Base-by-base conservation (phyloP, 2,888 invertebrate genomes). In the Megastigmus dorsalis region DNA sequence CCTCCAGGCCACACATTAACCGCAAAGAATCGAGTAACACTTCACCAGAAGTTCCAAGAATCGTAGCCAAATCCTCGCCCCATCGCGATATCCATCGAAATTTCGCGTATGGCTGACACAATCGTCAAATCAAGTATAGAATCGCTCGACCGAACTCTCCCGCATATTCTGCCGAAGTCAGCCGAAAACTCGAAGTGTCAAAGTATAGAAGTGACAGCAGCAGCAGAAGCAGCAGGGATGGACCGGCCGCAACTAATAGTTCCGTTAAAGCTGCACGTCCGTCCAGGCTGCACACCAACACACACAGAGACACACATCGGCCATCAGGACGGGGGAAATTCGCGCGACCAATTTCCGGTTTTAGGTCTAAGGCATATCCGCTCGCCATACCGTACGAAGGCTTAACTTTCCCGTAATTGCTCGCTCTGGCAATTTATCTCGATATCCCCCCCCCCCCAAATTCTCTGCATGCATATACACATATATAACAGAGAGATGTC, bases 271-370 rank as follows among this genome's bases (percentile, higher is more conserved):
- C 33, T 20, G 18, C 15, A 20, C 36, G 26, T 2, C 65, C 48
- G 59, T 33, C 10, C n/a, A n/a, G n/a, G n/a, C n/a, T n/a, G n/a
- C 30, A 15, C 60, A 33, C 18, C 55, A 13, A 15, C n/a, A n/a
- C n/a, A n/a, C n/a, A n/a, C n/a, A n/a, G n/a, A n/a, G n/a, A n/a
- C n/a, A n/a, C n/a, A n/a, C n/a, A n/a, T n/a, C n/a, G n/a, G n/a
- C n/a, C n/a, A n/a, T n/a, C n/a, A n/a, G n/a, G n/a, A n/a, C n/a
- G 9, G 66, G 26, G 59, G 59, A 60, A 76, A 69, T 55, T 36
- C 63, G 72, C 69, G 69, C 38, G 60, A 52, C 50, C 30, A 59
- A 69, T 69, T 69, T 69, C 69, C 69, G 52, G 18, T 1, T n/a
- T n/a, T n/a, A n/a, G n/a, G n/a, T n/a, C n/a, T n/a, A n/a, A n/a